Base-by-base conservation (phyloP, 2,888 invertebrate species). In the Hesperia comma region DNA sequence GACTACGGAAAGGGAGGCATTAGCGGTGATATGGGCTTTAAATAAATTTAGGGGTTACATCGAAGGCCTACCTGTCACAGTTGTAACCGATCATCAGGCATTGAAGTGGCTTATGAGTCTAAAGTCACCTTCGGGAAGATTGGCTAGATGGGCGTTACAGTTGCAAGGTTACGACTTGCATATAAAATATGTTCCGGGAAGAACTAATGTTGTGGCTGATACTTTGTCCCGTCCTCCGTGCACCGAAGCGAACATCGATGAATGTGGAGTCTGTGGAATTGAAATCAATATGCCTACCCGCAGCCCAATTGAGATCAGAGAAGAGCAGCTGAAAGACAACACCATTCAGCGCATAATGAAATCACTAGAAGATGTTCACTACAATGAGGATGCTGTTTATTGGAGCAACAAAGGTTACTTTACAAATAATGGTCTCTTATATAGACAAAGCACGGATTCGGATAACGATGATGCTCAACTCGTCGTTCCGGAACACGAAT, bases 1-100 rank as follows among this genome's bases (percentile, higher is more conserved):
- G 21, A 51, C 51, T 1, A 51, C 51, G 4, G 51, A 51, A 19
- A 19, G 51, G 2, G 51, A 51, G 8, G 51, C 51, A 14, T 14
- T 51, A 12, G 21, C 51, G 6, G 51, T 51, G 5, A 19, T 51
- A 21, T 51, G 51, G 51, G 51, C 51, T 3, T 19, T 51, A 8
- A 19, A 51, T 12, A 51, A 51, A 21, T 51, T 51, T 21, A 19
- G 51, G 21, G 51, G 51, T 21, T 51, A 51, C 14, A 21, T 51
- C 8, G 51, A 51, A 6, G 51, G 51, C 14, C 14, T 21, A 8
- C 51, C 19, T 6, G 51, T 51, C 7, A 12, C 12, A 14, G 51
- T 51, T 5, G 21, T 19, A 12, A 51, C 51, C 12, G 51, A 51
- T 51, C 51, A 51, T 6, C 21, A 51, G 12, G 21, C 51, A 2